A percentile compares a stretch with the other conserved stretches of the same genome.
Conservation (phyloP, 37 sponge, comb jelly and placozoan genomes). For the Spongilla lacustris region DNA sequence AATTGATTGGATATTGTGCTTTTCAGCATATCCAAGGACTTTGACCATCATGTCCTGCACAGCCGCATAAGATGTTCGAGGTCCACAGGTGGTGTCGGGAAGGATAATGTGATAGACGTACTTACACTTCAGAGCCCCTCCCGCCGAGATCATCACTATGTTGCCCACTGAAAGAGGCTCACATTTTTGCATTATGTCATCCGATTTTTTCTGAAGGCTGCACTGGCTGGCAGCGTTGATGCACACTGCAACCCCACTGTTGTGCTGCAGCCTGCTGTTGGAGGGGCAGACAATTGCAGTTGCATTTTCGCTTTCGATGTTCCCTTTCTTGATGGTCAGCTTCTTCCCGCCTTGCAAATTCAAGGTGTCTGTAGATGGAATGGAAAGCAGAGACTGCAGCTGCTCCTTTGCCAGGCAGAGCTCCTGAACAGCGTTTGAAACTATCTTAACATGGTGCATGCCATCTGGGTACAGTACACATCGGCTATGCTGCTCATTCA, state of each 20-base stretch:
- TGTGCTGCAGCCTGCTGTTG: conserved; percentile 48
- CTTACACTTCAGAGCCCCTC: conserved; percentile 63
- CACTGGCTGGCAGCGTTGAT: conserved; percentile 59
- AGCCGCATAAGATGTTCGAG: too few species aligned
- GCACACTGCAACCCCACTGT: conserved; percentile 66
- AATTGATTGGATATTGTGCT: conserved; percentile 33
- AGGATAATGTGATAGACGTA: conserved; percentile 70
- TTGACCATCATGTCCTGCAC: conserved; percentile 30
- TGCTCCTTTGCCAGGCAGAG: conserved; percentile 40
- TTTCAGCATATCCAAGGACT: conserved; percentile 31
- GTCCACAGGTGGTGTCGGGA: conserved; percentile 19
- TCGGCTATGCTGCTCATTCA: conserved; percentile 7
- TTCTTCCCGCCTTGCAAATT: conserved; percentile 10
- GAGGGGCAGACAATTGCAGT: conserved; percentile 73
- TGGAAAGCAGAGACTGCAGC: neutral
- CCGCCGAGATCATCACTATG: conserved; percentile 47
- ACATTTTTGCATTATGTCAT: neutral
- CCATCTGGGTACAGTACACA: conserved; percentile 4
- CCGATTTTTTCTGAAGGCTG: conserved; percentile 38
- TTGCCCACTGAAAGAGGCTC: conserved; percentile 41
- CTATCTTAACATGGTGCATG: neutral
- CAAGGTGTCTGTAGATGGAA: too few species aligned
- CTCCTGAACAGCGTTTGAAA: conserved; percentile 40
- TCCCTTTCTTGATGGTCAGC: conserved; percentile 61
- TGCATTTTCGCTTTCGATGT: conserved; percentile 64